Evolutionary conservation across 1,140 invertebrate genomes (phyloP).

Genomic region (Drosophila cardini): DNA sequence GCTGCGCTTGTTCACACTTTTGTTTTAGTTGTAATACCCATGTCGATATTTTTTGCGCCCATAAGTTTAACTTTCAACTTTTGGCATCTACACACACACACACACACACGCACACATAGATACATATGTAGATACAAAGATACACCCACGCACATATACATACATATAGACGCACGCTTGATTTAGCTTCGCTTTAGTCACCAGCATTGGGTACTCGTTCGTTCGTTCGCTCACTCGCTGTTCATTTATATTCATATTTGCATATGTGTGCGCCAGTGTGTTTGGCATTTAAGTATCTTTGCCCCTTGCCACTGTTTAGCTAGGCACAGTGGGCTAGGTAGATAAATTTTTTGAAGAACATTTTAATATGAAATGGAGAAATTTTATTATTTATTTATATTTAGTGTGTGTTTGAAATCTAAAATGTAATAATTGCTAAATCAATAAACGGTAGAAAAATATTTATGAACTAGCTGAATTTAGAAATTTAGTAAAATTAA

Average conservation of each 20-base stretch:
- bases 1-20: slow-evolving; percentile 52
- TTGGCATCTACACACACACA: slow-evolving; percentile 22
- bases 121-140: not conserved
- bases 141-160: slow-evolving; percentile 2
- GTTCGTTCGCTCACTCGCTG: slow-evolving; percentile 55
- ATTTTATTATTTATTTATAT: too few relatives aligned
- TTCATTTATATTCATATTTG: slow-evolving; percentile 83
- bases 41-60: slow-evolving; percentile 44
- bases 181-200: slow-evolving; percentile 28
- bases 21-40: slow-evolving; percentile 56
- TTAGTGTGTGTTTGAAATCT: too few relatives aligned
- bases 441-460: too few relatives aligned
- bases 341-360: too few relatives aligned
- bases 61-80: slow-evolving; percentile 60
- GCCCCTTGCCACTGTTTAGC: slow-evolving; percentile 9
- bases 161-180: slow-evolving; percentile 4
- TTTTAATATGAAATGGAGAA: too few relatives aligned
- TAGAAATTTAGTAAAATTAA: too few relatives aligned
- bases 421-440: too few relatives aligned
- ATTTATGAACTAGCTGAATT: too few relatives aligned
- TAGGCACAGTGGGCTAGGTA: too few relatives aligned
- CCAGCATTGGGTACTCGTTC: not conserved
- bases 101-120: slow-evolving; percentile 6
- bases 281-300: slow-evolving; percentile 59
- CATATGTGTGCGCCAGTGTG: slow-evolving; percentile 57